phyloP scores from a whole-genome alignment of 2,797 vertebrate species.

The Rhinoraja longicauda region DNA sequence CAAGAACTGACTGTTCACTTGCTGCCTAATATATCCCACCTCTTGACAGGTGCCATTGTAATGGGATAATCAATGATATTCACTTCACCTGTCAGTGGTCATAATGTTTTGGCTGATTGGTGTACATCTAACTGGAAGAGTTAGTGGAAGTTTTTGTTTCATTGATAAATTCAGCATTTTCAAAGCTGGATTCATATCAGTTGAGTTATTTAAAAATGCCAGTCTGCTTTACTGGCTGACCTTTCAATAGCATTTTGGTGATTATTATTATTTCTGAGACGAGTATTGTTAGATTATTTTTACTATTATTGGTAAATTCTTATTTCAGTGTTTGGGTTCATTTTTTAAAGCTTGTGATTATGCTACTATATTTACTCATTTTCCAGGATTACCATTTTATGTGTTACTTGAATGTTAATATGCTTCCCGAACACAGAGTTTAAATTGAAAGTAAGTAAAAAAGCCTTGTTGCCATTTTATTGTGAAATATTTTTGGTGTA shows the following conservation, averaged over 20 bases:
- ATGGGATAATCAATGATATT: too few species aligned
- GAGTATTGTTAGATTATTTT: neutral
- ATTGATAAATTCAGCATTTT: neutral
- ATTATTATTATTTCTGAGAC: neutral
- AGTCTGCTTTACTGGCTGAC: neutral
- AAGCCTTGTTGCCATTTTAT: neutral
- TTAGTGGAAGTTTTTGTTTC: neutral
- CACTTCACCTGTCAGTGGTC: too few species aligned
- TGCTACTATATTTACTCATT: neutral
- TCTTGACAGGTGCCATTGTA: too few species aligned
- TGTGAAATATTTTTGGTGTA: neutral
- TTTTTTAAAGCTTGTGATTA: conserved; percentile 9
- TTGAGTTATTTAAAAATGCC: neutral
- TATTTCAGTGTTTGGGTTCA: neutral
- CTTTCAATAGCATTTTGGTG: neutral
- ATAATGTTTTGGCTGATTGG: too few species aligned
- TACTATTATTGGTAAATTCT: neutral
- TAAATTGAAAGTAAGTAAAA: too few species aligned
- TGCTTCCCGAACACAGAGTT: neutral
- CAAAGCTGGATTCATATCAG: neutral
- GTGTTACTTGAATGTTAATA: neutral
- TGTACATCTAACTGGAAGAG: neutral
- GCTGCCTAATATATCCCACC: too few species aligned
- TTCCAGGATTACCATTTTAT: neutral
- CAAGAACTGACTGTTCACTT: too few species aligned